These are phyloP conservation scores for Sebastes kiyomatsui DNA, from an alignment of 2,797 vertebrate genomes.

Conservation along the genomic window DNA sequence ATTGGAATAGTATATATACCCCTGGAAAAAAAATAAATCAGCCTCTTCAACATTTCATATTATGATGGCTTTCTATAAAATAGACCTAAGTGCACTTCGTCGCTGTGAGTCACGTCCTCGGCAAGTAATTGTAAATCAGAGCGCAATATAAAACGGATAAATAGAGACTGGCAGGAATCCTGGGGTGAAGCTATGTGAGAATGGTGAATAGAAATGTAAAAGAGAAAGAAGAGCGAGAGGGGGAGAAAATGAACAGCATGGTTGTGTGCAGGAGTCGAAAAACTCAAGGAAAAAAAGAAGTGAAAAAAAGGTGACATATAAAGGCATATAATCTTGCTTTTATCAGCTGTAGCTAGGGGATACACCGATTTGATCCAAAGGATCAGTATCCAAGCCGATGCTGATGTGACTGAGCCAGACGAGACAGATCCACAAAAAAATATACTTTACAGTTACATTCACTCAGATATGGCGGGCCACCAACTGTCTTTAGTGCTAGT, in stretches of 20 bases:
- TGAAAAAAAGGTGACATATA: not conserved
- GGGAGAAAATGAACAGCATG: not conserved
- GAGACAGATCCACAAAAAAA: not conserved
- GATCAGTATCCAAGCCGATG: not conserved
- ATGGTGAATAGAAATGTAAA: not conserved
- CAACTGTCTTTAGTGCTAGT: no score
- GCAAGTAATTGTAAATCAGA: constrained; percentile 21
- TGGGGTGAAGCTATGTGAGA: not conserved
- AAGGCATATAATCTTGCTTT: not conserved
- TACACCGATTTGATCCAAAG: not conserved
- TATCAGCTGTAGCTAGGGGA: not conserved
- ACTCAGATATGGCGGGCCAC: not conserved
- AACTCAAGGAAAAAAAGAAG: not conserved
- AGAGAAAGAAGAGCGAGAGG: not conserved
- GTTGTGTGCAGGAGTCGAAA: not conserved
- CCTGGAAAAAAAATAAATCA: not conserved
- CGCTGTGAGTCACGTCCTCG: not conserved
- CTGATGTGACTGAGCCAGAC: not conserved
- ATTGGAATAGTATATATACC: constrained; percentile 19
- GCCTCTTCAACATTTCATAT: not conserved
- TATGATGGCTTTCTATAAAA: constrained; percentile 20
- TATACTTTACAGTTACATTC: not conserved
- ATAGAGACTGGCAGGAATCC: not conserved
- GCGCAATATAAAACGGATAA: not conserved
- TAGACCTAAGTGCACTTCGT: not conserved